Base-by-base conservation (phyloP, 1,140 invertebrate species). In the Idris sp. region DNA sequence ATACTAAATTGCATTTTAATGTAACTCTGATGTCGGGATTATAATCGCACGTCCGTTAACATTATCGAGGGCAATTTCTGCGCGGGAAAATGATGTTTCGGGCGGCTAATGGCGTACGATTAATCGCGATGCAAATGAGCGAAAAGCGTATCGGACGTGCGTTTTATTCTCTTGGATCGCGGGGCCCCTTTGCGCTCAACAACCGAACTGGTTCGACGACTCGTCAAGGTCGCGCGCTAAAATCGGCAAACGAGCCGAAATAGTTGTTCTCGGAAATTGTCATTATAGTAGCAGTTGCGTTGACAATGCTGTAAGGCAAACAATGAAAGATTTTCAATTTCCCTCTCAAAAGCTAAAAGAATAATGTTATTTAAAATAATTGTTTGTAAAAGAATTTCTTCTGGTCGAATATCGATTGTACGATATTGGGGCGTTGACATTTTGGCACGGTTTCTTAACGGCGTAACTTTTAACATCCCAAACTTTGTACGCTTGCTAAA, bases 351-450 rank as follows among this genome's bases (percentile, higher is more conserved):
- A n/a, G n/a, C n/a, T n/a, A n/a, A n/a, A n/a, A n/a, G n/a, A n/a
- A 61, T 54, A 61, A 46, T 36, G 54, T 69, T 69, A 46, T 69
- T 69, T 46, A 4, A 16, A 36, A 35, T n/a, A n/a, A n/a, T n/a
- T n/a, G n/a, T n/a, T n/a, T n/a, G n/a, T n/a, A n/a, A n/a, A n/a
- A n/a, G n/a, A n/a, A n/a, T n/a, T n/a, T 22, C 19, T 53, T 15
- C 35, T 59, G 41, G 49, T 25, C 43, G 38, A 58, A 73, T 64
- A 73, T 73, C 59, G 68, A 64, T 73, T 59, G 44, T 7, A 15
- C 56, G 49, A 62, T 56, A 62, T 72, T 49, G 64, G 68, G 53
- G 53, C 68, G 53, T 64, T 73, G 68, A 73, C 68, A 73, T 73
- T 73, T 64, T 59, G 53, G 68, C 68, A 58, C 44, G n/a, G 44